Evolutionary conservation across 2,113 vertebrate species (phyloP).

Genomic region (Hyperopisus bebe): DNA sequence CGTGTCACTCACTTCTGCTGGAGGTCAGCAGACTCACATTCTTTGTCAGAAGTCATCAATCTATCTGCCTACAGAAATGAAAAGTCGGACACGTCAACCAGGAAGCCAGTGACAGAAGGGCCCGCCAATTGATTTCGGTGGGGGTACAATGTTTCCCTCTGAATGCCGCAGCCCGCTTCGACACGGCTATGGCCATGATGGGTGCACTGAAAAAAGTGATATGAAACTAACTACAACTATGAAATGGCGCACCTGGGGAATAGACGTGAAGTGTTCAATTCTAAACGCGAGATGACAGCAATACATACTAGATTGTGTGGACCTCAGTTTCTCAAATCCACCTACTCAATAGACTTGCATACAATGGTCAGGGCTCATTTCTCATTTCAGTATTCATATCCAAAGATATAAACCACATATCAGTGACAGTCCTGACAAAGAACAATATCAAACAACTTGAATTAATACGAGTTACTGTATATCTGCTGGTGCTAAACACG

Average conservation of each 20-base stretch:
- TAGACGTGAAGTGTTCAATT: neutral
- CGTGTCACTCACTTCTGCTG: constrained; percentile 68
- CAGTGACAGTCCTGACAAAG: neutral
- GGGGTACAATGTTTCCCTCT: constrained; percentile 51
- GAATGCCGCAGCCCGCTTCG: constrained; percentile 39
- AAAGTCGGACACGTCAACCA: constrained; percentile 68
- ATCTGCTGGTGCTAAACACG: constrained; percentile 53
- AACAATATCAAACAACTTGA: constrained; percentile 8
- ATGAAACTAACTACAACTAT: neutral
- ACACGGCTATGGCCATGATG: constrained; percentile 35
- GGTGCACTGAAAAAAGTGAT: constrained; percentile 31
- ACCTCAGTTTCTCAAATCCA: neutral
- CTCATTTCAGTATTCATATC: neutral
- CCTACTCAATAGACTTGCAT: neutral
- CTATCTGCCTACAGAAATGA: constrained; percentile 66
- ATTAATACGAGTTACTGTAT: constrained; percentile 49
- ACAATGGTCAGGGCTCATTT: neutral
- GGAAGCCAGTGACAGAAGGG: constrained; percentile 56
- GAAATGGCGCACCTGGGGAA: constrained; percentile 22
- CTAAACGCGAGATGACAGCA: neutral
- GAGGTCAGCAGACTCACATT: constrained; percentile 69
- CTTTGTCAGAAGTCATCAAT: constrained; percentile 71
- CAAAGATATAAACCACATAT: neutral
- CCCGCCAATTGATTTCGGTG: constrained; percentile 68
- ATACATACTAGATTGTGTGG: neutral